Conservation (phyloP, 1,140 invertebrate genomes). For the Nilaparvata lugens region DNA sequence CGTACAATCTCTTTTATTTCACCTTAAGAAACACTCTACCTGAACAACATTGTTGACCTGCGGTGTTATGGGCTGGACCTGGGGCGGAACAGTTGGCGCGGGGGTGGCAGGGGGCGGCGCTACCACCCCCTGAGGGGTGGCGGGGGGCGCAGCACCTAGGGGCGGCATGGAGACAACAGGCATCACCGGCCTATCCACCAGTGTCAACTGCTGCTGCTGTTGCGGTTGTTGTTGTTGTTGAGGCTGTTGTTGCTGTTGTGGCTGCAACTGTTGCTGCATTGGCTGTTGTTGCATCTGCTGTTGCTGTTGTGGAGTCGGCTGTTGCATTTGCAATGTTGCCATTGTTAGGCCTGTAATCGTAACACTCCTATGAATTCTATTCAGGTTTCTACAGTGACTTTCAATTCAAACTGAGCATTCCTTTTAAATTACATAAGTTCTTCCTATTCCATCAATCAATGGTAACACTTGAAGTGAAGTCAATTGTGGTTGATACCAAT, state of each 20-base stretch:
- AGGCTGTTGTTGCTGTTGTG: conserved; percentile 37
- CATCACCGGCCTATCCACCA: conserved; percentile 42
- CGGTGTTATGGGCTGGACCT: neutral
- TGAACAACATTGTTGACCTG: neutral
- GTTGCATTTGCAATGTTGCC: conserved; percentile 31
- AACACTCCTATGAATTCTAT: too few relatives aligned
- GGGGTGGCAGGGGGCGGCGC: neutral
- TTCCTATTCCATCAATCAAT: too few relatives aligned
- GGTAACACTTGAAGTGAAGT: too few relatives aligned
- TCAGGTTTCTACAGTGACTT: too few relatives aligned
- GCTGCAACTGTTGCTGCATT: conserved; percentile 30
- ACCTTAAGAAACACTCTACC: too few relatives aligned
- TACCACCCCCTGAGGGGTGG: neutral
- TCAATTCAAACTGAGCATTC: too few relatives aligned
- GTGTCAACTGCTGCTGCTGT: conserved; percentile 35
- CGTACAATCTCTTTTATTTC: too few relatives aligned
- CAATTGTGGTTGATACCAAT: too few relatives aligned
- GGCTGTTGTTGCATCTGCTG: conserved; percentile 35
- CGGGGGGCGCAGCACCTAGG: neutral
- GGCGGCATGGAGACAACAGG: conserved; percentile 43
- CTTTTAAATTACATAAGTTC: too few relatives aligned
- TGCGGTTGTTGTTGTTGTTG: conserved; percentile 38
- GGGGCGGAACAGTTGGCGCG: neutral
- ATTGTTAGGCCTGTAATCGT: neutral
- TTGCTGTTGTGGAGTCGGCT: conserved; percentile 37